Evolutionary conservation across 1,140 invertebrate species (phyloP).

Genomic region (Aphelenchoides fujianensis): DNA sequence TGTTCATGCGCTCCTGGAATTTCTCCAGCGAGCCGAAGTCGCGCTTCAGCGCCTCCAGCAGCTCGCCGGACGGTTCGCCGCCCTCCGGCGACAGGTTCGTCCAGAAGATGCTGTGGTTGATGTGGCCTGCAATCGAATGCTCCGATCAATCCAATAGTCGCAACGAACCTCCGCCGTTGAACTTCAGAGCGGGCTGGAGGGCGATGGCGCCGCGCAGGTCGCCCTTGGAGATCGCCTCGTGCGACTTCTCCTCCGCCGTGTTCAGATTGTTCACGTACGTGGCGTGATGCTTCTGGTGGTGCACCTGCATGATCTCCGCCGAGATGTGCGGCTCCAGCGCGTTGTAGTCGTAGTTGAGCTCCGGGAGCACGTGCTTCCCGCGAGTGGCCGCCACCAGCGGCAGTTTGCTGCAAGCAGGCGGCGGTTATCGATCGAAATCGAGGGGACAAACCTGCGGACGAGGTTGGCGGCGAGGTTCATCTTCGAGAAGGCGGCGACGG

Average conservation of each 20-base stretch:
- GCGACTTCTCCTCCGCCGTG: constrained; percentile 85
- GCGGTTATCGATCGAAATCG: too few relatives aligned
- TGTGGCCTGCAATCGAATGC: constrained; percentile 69
- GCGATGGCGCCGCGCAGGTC: constrained; percentile 16
- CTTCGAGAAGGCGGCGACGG: constrained; percentile 5
- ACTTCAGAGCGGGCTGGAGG: constrained; percentile 76
- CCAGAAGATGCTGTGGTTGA: constrained; percentile 99
- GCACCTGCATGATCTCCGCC: constrained; percentile 94
- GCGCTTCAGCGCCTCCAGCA: constrained; percentile 70
- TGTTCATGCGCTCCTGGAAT: constrained; percentile 79
- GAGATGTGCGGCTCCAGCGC: constrained; percentile 92
- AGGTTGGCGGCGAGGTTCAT: too few relatives aligned
- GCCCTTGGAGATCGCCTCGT: constrained; percentile 70
- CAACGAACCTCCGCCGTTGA: constrained; percentile 94
- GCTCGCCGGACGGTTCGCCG: constrained; percentile 72
- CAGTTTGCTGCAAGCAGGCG: background rate
- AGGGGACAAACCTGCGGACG: background rate
- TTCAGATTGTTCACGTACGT: constrained; percentile 96
- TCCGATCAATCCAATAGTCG: too few relatives aligned
- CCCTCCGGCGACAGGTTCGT: constrained; percentile 78
- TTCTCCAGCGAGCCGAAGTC: constrained; percentile 84
- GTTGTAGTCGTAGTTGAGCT: constrained; percentile 87
- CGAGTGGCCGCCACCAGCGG: constrained; percentile 28
- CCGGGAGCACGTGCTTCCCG: constrained; percentile 80
- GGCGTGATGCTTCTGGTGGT: constrained; percentile 91